Evolutionary conservation across 2,113 vertebrate genomes (phyloP), one percentile per base, ranked within the genome.

Genomic region (Misgurnus anguillicaudatus): DNA sequence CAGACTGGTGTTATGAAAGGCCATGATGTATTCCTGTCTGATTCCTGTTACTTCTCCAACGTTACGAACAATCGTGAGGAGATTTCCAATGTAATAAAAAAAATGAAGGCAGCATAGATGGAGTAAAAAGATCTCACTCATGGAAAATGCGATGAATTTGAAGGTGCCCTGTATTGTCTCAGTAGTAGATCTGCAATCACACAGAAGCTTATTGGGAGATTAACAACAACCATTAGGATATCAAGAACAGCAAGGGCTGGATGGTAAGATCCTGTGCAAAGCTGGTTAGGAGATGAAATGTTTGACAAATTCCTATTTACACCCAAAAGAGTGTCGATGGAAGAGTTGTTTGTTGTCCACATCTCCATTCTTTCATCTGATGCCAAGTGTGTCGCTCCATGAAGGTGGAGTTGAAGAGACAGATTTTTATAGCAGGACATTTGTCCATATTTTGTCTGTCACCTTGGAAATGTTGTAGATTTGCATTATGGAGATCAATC

Each of bases 401-500:
- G 17, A 48, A 24, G 62, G 38, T 55, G 4, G 6, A 55, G 16
- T 17, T 55, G 17, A 13, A n/a, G 69, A 38, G 10, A 5, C 14
- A 38, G 71, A 42, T 16, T 31, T 65, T 61, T 74, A 74, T 74
- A 74, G 41, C 24, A 3, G 17, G 13, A 5, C 1, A 0, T 74
- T 16, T 62, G 38, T 21, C 58, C 45, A 45, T 39, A 47, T 36
- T 24, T 41, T 10, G 7, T 7, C 60, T 53, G 42, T 38, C 24
- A 63, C 51, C 45, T 9, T 38, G 19, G 36, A 51, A 63, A 42
- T 39, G 73, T 64, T 39, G 64, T 31, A 53, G 1, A 75, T 75
- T 75, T 75, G 73, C 73, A 53, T 75, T 64, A 62, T 24, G 24
- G 16, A 9, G 60, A 21, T 75, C 60, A 51, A 51, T 51, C 36